Evolutionary conservation across 2,797 vertebrate species (phyloP), one percentile per base, ranked within the genome.

Genomic region (Lacerta agilis): DNA sequence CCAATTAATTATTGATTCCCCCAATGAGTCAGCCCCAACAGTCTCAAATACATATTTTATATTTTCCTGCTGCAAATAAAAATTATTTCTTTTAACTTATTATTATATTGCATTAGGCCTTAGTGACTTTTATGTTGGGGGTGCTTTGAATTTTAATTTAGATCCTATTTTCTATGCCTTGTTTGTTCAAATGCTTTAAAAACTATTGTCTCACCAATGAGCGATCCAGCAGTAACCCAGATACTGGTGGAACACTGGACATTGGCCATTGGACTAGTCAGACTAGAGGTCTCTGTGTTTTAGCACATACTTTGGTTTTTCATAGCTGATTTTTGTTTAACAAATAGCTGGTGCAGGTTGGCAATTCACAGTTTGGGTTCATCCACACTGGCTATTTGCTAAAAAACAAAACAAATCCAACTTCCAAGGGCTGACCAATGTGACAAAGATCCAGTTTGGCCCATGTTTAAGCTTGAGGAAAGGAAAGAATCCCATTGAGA

Each of bases 1-100:
- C 87, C 94, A 89, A 96, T 96, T 96, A 97, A 96, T 96, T 95
- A 96, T 95, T 96, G 90, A 96, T 92, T 95, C 29, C 76, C 86
- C 95, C 95, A 95, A 93, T 93, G 95, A 95, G 89, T 95, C 45
- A 93, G 85, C 86, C 64, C 89, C 93, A 92, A 84, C 29, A 87
- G 55, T 76, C 79, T 88, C 11, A 91, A 90, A 95, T 95, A 94
- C 96, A 96, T 96, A 94, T 94, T 96, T 96, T 94, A 96, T 84
- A 89, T 92, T 94, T 95, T 92, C 11, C 79, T 86, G 61, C 69
- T 94, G 89, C 91, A 93, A 93, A 92, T 78, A 90, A 10, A 49
- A 91, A 10, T 4, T 55, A 89, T 88, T 88, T 90, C 82, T 83
- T 84, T 36, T 87, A 86, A 66, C 3, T 5, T 89, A 88, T 15